Percentiles rank a stretch among this genome's conserved stretches.
Evolutionary conservation across 2,797 vertebrate species (phyloP).

Genomic region (Brachyrhaphis roseni): DNA sequence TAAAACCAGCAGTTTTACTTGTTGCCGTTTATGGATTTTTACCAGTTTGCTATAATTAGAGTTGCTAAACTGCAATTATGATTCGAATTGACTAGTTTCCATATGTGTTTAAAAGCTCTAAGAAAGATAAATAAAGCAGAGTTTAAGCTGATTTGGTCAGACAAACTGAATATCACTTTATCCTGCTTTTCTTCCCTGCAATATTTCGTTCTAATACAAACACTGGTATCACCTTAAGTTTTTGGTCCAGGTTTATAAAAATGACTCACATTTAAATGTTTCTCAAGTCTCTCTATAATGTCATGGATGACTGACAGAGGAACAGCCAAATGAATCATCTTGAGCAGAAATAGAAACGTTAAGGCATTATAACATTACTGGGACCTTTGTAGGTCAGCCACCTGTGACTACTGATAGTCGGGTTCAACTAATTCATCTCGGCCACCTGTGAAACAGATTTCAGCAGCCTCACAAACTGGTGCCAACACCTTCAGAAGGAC

Average conservation of each 20-base stretch:
- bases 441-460: constrained; percentile 3
- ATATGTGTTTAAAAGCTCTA: not conserved
- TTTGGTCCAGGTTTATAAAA: not conserved
- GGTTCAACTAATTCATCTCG: constrained; percentile 1
- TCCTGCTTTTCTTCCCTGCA: not conserved
- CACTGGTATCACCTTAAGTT: not conserved
- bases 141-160: not conserved
- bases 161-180: not conserved
- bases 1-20: not conserved
- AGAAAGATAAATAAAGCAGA: not conserved
- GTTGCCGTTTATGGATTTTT: not conserved
- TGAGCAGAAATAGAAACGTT: not conserved
- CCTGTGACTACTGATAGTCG: not conserved
- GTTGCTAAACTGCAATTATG: not conserved
- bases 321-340: not conserved
- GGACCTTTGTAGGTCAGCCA: constrained; percentile 6
- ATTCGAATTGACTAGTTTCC: not conserved
- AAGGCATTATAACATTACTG: not conserved
- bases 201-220: not conserved
- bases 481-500: not conserved
- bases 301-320: not conserved
- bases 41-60: not conserved
- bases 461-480: constrained; percentile 4
- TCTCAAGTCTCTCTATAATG: not conserved
- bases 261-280: not conserved